A percentile compares a stretch with the other conserved stretches of the same genome.
Conservation (phyloP, 2,888 invertebrate genomes). For the Torymus auratus region DNA sequence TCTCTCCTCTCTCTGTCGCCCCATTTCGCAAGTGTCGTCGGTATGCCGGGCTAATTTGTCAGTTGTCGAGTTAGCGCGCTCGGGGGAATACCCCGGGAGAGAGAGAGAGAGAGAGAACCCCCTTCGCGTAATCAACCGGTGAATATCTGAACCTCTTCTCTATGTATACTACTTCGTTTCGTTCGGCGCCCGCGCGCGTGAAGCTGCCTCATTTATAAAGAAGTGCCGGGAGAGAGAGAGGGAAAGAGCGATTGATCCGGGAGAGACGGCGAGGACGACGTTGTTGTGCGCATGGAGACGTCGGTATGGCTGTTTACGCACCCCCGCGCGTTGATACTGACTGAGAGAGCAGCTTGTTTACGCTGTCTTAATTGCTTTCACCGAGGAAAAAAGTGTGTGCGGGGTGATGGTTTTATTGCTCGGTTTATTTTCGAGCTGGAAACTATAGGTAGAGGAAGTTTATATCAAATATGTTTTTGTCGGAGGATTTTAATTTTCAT, state of each 20-base stretch:
- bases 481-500: too few relatives aligned
- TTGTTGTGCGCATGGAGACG: constrained; percentile 13
- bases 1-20: constrained; percentile 68
- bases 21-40: constrained; percentile 77
- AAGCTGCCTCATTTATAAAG: constrained; percentile 74
- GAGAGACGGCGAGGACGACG: constrained; percentile 9
- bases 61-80: constrained; percentile 77
- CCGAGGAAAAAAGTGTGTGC: neutral
- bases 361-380: constrained; percentile 42
- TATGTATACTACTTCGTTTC: constrained; percentile 66
- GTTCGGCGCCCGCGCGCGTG: constrained; percentile 61
- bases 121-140: constrained; percentile 74
- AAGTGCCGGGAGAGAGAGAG: constrained; percentile 66
- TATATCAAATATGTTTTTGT: too few relatives aligned
- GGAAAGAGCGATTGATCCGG: constrained; percentile 71
- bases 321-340: neutral
- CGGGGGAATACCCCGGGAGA: constrained; percentile 67
- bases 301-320: constrained; percentile 23
- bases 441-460: too few relatives aligned
- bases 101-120: too few relatives aligned
- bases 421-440: neutral
- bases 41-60: constrained; percentile 76
- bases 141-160: constrained; percentile 75
- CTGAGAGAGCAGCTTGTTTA: neutral
- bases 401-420: constrained; percentile 1